Evolutionary conservation across 2,888 invertebrate genomes (phyloP).

Genomic region (Pterobdella sp.): DNA sequence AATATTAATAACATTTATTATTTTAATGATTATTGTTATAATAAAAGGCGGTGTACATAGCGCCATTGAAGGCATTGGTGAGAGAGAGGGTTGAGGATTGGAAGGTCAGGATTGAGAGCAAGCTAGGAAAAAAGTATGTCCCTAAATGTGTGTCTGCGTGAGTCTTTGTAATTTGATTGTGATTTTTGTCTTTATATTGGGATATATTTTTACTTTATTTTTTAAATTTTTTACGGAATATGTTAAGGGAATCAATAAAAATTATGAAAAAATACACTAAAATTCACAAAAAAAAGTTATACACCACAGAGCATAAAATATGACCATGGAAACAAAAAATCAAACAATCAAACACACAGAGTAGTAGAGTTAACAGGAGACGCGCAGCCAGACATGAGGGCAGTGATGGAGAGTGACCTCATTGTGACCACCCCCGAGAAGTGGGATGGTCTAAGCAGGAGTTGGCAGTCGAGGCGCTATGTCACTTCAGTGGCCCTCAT

Average conservation of each 20-base stretch:
- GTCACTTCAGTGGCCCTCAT: constrained; percentile 78
- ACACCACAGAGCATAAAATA: too few species aligned
- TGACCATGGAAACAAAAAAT: neutral
- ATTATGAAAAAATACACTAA: neutral
- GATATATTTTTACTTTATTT: too few species aligned
- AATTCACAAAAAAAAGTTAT: too few species aligned
- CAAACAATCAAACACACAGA: constrained; percentile 48
- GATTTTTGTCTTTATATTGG: too few species aligned
- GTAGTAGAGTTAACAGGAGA: constrained; percentile 94
- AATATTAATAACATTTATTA: neutral
- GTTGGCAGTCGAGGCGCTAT: constrained; percentile 93
- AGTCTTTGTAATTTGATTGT: too few species aligned
- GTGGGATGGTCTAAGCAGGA: constrained; percentile 97
- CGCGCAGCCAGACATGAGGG: constrained; percentile 74
- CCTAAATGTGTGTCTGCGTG: too few species aligned
- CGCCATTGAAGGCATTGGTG: constrained; percentile 92
- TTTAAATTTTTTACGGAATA: too few species aligned
- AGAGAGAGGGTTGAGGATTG: constrained; percentile 92
- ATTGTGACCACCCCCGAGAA: constrained; percentile 99
- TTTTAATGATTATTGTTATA: neutral
- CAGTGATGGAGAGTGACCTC: constrained; percentile 74
- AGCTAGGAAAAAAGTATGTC: constrained; percentile 56
- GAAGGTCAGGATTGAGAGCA: constrained; percentile 54
- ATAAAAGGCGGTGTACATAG: constrained; percentile 80
- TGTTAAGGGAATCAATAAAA: too few species aligned